Evolutionary conservation across 2,888 invertebrate species (phyloP).

Genomic region (Nudaria mundana): DNA sequence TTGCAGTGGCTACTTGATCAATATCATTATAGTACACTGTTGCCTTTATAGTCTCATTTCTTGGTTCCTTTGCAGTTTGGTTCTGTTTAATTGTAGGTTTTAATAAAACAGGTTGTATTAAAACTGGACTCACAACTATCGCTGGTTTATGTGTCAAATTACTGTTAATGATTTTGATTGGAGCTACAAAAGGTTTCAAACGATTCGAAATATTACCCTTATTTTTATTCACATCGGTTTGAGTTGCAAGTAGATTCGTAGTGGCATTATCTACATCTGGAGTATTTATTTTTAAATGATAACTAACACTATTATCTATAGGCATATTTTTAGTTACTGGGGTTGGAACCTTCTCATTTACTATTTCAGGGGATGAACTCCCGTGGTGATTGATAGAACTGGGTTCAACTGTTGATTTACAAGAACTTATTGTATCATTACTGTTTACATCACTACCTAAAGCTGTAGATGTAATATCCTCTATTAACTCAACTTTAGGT

Average conservation of each 20-base stretch:
- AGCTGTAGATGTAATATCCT: conserved; percentile 6
- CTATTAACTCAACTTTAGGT: conserved; percentile 5
- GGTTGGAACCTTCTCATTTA: conserved; percentile 3
- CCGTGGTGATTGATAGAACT: conserved; percentile 9
- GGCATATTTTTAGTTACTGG: conserved; percentile 24
- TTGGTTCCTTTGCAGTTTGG: conserved; percentile 6
- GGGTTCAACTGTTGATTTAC: conserved; percentile 3
- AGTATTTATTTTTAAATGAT: conserved; percentile 70
- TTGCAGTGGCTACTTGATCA: conserved; percentile 57
- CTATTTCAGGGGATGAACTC: conserved; percentile 13
- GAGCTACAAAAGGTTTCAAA: conserved; percentile 52
- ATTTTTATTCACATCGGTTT: conserved; percentile 27
- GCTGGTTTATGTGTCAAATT: conserved; percentile 47
- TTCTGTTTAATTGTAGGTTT: conserved; percentile 32
- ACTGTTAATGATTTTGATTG: conserved; percentile 50
- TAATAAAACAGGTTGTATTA: conserved; percentile 62
- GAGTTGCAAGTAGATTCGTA: conserved; percentile 22
- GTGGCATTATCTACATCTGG: conserved; percentile 44
- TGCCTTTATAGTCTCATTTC: conserved; percentile 40
- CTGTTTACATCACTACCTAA: conserved; percentile 15
- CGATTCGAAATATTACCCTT: conserved; percentile 33
- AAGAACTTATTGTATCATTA: conserved; percentile 3
- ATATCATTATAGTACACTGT: conserved; percentile 69
- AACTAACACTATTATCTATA: conserved; percentile 60
- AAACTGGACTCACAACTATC: conserved; percentile 64